Evolutionary conservation across 2,888 invertebrate genomes (phyloP), one percentile per base, ranked within the genome.

Genomic region (Andrena chrysosceles): DNA sequence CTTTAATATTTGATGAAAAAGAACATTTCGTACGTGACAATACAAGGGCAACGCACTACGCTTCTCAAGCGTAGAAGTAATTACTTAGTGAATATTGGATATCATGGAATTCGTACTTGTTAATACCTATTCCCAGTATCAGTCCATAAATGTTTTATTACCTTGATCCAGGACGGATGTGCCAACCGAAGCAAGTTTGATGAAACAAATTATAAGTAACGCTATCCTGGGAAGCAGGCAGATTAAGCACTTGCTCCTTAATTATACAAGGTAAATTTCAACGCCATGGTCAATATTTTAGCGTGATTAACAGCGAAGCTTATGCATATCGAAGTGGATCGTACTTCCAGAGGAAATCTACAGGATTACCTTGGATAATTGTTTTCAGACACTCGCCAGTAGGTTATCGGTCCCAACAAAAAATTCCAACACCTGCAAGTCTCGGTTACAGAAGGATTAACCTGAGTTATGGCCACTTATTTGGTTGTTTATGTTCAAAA

Each of bases 211-310:
- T 56, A 31, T n/a, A 42, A 62, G 42, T 54, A 49, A 29, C 35
- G 26, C 35, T 59, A 49, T 77, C 33, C 26, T 2, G 23, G 49
- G 26, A 20, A 35, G 26, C 33, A 49, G 20, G 10, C 26, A 10
- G 68, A 31, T 71, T 71, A 66, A 52, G 49, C 35, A 56, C 33
- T 42, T 16, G 23, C 67, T 59, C 48, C 6, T 64, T 81, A 71
- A 75, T 81, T 80, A 81, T 68, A 42, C 56, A 52, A 71, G 35
- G n/a, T 33, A 75, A 71, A 68, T 75, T 82, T 54, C 52, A 64
- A 26, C 71, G 29, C 13, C 8, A 29, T 52, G 71, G 63, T 76
- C 75, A 80, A 83, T 83, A 83, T 64, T 83, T 81, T 72, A 64
- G 23, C 49, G 56, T 26, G 56, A 31, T 70, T 77, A 68, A 77